Conservation (phyloP, 2,113 vertebrate species). For the Trogon surrucura region DNA sequence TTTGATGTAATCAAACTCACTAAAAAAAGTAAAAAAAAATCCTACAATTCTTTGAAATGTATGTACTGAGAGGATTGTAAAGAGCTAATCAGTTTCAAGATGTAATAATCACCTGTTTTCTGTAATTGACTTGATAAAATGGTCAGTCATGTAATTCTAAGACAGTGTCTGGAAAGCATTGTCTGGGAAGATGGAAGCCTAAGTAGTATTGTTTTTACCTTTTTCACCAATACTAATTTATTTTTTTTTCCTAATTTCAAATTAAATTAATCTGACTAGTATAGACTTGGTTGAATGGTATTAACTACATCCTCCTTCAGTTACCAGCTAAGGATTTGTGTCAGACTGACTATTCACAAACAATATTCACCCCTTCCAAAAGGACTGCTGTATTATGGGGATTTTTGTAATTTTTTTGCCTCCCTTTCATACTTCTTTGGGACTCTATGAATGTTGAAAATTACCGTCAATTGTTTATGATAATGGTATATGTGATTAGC, state of each 20-base stretch:
- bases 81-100: neutral
- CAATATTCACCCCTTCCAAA: neutral
- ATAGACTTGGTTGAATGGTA: neutral
- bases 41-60: neutral
- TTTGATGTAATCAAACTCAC: neutral
- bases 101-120: neutral
- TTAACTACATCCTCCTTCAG: neutral
- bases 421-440: neutral
- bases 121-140: neutral
- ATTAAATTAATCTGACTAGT: neutral
- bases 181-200: neutral
- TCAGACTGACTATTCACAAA: neutral
- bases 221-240: neutral
- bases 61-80: neutral
- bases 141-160: neutral
- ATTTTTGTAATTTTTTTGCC: neutral
- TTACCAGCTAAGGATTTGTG: neutral
- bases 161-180: neutral
- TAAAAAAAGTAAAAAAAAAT: neutral
- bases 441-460: neutral
- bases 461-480: neutral
- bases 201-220: neutral
- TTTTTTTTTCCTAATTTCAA: neutral
- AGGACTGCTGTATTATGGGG: neutral
- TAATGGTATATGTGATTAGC: neutral